Percentiles rank a stretch among this genome's conserved stretches.
These are phyloP conservation scores for Acronicta aceris DNA, from an alignment of 2,888 invertebrate genomes.

Conservation along the genomic window DNA sequence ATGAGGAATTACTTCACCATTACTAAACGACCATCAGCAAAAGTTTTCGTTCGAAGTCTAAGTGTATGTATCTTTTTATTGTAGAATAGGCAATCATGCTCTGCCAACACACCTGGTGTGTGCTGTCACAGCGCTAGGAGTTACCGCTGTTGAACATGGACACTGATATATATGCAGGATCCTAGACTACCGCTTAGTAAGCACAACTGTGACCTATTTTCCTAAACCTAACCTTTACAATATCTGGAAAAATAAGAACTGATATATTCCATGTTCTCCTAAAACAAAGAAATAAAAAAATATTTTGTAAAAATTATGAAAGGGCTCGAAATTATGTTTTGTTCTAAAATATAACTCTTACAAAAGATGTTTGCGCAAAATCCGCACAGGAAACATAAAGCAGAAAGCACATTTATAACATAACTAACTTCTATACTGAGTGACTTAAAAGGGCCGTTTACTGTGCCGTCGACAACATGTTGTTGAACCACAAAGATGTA, in stretches of 20 bases:
- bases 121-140: constrained; percentile 46
- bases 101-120: constrained; percentile 42
- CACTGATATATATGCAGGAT: constrained; percentile 39
- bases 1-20: background rate
- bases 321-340: constrained; percentile 11
- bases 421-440: constrained; percentile 24
- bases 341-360: constrained; percentile 3
- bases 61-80: constrained; percentile 24
- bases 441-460: constrained; percentile 43
- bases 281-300: constrained; percentile 7
- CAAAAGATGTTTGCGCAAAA: constrained; percentile 6
- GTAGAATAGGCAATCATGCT: constrained; percentile 40
- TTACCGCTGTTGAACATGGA: constrained; percentile 42
- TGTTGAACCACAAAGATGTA: constrained; percentile 44
- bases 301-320: constrained; percentile 22
- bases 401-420: constrained; percentile 24
- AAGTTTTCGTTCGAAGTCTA: constrained; percentile 10
- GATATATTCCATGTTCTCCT: constrained; percentile 33
- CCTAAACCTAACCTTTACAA: constrained; percentile 24
- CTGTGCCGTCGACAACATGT: constrained; percentile 31
- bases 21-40: background rate
- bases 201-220: constrained; percentile 39
- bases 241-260: constrained; percentile 31
- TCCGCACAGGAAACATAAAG: constrained; percentile 24
- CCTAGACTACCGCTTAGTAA: constrained; percentile 41